Conservation (phyloP, 2,113 vertebrate species). For the Melanerpes formicivorus region DNA sequence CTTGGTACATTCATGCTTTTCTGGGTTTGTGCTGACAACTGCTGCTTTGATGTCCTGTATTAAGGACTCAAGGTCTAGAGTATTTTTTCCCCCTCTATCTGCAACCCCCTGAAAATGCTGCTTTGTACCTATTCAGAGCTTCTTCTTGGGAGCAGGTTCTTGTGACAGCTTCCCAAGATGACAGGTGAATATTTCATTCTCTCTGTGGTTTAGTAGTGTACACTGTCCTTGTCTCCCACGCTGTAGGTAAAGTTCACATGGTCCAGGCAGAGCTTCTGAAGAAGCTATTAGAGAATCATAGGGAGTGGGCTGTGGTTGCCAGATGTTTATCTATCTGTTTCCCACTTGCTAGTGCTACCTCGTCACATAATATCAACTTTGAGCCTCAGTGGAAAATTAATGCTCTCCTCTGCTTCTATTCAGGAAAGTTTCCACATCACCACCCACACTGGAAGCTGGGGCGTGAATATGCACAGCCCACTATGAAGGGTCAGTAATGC, state of each 20-base stretch:
- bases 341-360: neutral
- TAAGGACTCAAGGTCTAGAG: neutral
- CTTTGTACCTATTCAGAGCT: neutral
- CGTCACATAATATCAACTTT: neutral
- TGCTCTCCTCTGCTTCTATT: neutral
- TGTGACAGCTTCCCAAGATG: neutral
- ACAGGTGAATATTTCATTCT: neutral
- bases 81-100: neutral
- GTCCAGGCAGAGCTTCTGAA: neutral
- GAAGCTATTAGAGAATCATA: neutral
- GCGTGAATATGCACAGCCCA: neutral
- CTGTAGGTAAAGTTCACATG: neutral
- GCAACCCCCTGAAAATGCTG: neutral
- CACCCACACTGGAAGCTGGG: rapidly evolving
- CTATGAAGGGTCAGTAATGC: neutral
- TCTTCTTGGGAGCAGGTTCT: neutral
- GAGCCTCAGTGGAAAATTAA: neutral
- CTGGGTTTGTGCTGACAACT: neutral
- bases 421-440: neutral
- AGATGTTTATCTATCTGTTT: neutral
- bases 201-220: neutral
- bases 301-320: neutral
- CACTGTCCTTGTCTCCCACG: neutral
- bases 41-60: neutral
- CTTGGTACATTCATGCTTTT: neutral